phyloP scores from a whole-genome alignment of 2,113 vertebrate species.

The Scophthalmus maximus region DNA sequence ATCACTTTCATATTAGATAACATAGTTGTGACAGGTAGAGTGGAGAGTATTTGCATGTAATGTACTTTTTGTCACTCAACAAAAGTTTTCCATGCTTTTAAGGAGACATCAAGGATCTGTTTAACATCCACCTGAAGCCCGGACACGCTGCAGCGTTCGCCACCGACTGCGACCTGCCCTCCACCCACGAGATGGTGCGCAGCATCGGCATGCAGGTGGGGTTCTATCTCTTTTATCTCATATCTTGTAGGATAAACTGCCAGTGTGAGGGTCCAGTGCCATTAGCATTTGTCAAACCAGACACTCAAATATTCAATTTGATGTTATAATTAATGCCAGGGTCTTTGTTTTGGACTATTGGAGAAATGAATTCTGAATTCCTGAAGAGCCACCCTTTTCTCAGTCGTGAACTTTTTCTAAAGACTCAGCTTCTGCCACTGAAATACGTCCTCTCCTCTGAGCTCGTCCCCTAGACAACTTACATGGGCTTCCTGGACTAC shows the following conservation, averaged over 20 bases:
- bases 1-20: too few relatives aligned
- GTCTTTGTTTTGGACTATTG: background rate
- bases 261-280: too few relatives aligned
- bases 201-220: constrained; percentile 95
- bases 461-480: constrained; percentile 86
- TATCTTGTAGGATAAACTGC: too few relatives aligned
- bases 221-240: background rate
- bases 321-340: background rate
- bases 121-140: constrained; percentile 82
- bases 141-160: constrained; percentile 96
- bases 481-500: constrained; percentile 98
- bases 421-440: background rate
- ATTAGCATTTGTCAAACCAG: too few relatives aligned
- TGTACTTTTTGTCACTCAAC: background rate
- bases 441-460: constrained; percentile 26
- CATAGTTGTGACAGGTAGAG: too few relatives aligned
- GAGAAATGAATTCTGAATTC: too few relatives aligned
- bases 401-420: background rate
- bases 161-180: constrained; percentile 92
- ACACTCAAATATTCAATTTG: too few relatives aligned
- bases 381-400: too few relatives aligned
- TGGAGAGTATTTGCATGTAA: background rate
- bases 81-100: background rate
- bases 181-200: constrained; percentile 90
- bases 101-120: constrained; percentile 95